These are phyloP conservation scores for Diarsia mendica DNA, from an alignment of 2,888 invertebrate species.

Conservation along the genomic window DNA sequence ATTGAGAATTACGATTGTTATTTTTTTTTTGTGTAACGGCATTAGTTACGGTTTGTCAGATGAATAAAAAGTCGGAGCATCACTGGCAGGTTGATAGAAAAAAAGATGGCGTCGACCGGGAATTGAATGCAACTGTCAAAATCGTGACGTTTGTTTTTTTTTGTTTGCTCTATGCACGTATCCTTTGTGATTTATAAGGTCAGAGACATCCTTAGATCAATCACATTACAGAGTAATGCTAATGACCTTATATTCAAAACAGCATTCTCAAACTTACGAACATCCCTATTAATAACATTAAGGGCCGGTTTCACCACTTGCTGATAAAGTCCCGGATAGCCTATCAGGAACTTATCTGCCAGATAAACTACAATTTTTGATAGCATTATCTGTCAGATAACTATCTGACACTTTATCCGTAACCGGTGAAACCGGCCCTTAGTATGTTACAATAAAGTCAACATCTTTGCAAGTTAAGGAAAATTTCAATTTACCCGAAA, in stretches of 20 bases:
- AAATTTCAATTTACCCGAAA: too few relatives aligned
- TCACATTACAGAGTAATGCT: not conserved
- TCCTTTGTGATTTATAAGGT: conserved; percentile 28
- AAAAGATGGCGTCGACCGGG: conserved; percentile 30
- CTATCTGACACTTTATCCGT: too few relatives aligned
- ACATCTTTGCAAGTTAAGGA: too few relatives aligned
- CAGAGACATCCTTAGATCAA: conserved; percentile 21
- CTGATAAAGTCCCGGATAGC: too few relatives aligned
- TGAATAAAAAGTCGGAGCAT: conserved; percentile 31
- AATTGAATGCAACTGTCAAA: conserved; percentile 56
- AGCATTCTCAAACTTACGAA: not conserved
- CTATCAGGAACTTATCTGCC: too few relatives aligned
- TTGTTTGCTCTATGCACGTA: not conserved
- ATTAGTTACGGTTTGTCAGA: conserved; percentile 57
- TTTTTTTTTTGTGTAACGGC: conserved; percentile 59
- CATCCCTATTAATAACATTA: not conserved
- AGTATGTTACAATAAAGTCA: not conserved
- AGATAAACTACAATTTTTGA: too few relatives aligned
- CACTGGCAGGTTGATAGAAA: conserved; percentile 42
- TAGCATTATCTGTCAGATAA: too few relatives aligned
- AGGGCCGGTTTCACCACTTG: too few relatives aligned
- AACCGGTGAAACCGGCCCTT: too few relatives aligned
- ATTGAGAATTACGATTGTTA: conserved; percentile 58
- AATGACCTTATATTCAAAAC: not conserved
- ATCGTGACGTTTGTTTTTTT: conserved; percentile 36